These are phyloP conservation scores for Idris sp. DNA, from an alignment of 1,140 invertebrate species.

Conservation along the genomic window DNA sequence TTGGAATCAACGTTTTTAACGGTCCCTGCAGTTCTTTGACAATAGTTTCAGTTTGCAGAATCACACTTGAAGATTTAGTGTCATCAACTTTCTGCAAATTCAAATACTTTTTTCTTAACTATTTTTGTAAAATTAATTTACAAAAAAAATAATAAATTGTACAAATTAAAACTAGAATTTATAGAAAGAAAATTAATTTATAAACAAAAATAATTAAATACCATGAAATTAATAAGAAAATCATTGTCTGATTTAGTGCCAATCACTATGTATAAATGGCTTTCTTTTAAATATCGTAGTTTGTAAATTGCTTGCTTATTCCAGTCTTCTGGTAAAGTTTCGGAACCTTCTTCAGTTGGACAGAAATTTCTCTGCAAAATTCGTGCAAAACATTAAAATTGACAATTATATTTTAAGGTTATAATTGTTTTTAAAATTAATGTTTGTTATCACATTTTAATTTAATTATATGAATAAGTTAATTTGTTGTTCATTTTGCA, in stretches of 20 bases:
- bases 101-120: neutral
- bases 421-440: too few relatives aligned
- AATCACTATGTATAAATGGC: constrained; percentile 83
- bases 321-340: constrained; percentile 85
- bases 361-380: constrained; percentile 80
- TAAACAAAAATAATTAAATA: constrained; percentile 67
- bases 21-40: constrained; percentile 73
- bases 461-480: neutral
- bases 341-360: constrained; percentile 81
- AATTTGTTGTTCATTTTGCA: too few relatives aligned
- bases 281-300: constrained; percentile 83
- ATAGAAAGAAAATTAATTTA: constrained; percentile 10
- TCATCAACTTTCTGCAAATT: constrained; percentile 73
- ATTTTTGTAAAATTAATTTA: too few relatives aligned
- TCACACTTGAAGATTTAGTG: constrained; percentile 24
- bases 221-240: constrained; percentile 83
- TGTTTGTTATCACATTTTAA: too few relatives aligned
- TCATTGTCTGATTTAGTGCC: constrained; percentile 82
- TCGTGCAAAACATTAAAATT: neutral
- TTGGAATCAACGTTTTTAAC: constrained; percentile 75
- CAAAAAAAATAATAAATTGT: constrained; percentile 4
- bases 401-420: constrained; percentile 1
- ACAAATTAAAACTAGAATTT: too few relatives aligned
- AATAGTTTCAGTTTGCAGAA: constrained; percentile 63
- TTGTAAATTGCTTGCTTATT: constrained; percentile 81